A percentile compares a stretch with the other conserved stretches of the same genome.
Evolutionary conservation across 2,888 invertebrate species (phyloP).

Genomic region (Ypsolopha scabrella): DNA sequence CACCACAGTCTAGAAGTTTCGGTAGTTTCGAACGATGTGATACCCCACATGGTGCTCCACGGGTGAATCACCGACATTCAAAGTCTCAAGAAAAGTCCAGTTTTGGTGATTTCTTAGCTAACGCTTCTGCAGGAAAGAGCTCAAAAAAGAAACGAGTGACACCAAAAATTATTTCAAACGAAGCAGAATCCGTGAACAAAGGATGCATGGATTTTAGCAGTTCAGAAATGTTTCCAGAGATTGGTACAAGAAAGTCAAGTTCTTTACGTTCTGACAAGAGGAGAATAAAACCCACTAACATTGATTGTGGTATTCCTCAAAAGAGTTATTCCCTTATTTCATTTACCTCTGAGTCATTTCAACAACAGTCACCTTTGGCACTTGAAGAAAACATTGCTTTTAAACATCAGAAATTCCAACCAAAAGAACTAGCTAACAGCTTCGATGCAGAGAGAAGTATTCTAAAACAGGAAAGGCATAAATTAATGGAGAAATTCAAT

Average conservation of each 20-base stretch:
- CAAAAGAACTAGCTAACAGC: conserved; percentile 33
- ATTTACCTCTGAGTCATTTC: conserved; percentile 44
- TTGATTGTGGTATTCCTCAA: conserved; percentile 33
- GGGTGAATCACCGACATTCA: conserved; percentile 36
- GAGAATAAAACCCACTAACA: conserved; percentile 67
- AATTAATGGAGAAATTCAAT: conserved; percentile 60
- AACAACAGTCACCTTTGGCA: conserved; percentile 33
- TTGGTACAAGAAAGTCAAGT: conserved; percentile 46
- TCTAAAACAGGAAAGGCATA: conserved; percentile 53
- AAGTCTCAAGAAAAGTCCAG: conserved; percentile 47
- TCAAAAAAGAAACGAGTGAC: conserved; percentile 34
- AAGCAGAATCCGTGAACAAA: conserved; percentile 32
- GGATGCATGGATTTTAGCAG: conserved; percentile 45
- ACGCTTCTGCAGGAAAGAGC: conserved; percentile 28
- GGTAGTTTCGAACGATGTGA: conserved; percentile 36
- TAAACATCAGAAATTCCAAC: conserved; percentile 37
- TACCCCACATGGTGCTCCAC: conserved; percentile 51
- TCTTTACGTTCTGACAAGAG: conserved; percentile 41
- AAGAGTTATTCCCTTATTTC: conserved; percentile 46
- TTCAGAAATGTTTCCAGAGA: conserved; percentile 54
- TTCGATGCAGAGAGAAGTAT: conserved; percentile 53
- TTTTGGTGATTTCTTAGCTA: conserved; percentile 46
- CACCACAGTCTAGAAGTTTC: conserved; percentile 29
- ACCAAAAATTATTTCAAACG: conserved; percentile 34
- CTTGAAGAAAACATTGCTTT: conserved; percentile 50